These are phyloP conservation scores for Portevinia maculata DNA, from an alignment of 2,888 invertebrate genomes.

Conservation along the genomic window DNA sequence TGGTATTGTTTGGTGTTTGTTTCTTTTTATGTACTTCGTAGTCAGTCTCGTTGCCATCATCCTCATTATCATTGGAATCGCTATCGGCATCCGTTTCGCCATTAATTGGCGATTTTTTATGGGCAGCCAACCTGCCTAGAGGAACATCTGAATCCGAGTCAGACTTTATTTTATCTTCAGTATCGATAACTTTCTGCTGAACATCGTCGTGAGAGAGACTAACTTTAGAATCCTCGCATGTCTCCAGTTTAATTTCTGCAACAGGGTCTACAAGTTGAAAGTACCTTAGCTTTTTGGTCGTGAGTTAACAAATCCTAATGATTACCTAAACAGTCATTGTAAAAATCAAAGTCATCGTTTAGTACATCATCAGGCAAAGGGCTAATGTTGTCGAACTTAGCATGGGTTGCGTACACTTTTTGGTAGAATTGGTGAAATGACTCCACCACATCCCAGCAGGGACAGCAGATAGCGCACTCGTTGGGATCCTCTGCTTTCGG, in stretches of 20 bases:
- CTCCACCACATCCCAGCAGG: conserved; percentile 77
- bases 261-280: neutral
- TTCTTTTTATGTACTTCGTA: neutral
- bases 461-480: conserved; percentile 71
- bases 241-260: conserved; percentile 36
- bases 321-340: conserved; percentile 68
- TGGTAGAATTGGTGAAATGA: conserved; percentile 78
- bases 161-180: neutral
- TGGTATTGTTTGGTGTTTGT: neutral
- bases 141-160: conserved; percentile 28
- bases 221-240: neutral
- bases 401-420: conserved; percentile 76
- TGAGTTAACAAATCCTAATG: neutral
- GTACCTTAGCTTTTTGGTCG: neutral
- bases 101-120: neutral
- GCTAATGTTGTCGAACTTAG: conserved; percentile 5
- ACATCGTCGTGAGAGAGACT: neutral
- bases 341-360: conserved; percentile 16
- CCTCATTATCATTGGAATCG: neutral
- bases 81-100: neutral
- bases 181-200: neutral
- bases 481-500: conserved; percentile 29
- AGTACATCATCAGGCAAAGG: neutral
- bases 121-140: neutral
- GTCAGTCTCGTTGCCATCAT: neutral